These are phyloP conservation scores for Panzeria rudis DNA, from an alignment of 2,888 invertebrate genomes.

Conservation along the genomic window DNA sequence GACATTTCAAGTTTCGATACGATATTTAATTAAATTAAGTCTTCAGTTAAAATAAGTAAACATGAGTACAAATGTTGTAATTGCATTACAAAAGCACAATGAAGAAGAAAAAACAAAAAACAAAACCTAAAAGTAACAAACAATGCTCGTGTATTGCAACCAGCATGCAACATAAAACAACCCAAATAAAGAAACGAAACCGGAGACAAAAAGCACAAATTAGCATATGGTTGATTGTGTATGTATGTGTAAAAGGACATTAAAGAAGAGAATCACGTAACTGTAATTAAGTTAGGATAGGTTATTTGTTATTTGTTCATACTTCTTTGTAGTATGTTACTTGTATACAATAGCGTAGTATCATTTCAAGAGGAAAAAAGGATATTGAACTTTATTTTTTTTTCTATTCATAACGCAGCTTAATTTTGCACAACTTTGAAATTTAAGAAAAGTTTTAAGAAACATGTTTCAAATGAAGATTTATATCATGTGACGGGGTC, in stretches of 20 bases:
- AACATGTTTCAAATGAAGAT: conserved; percentile 45
- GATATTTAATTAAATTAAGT: conserved; percentile 64
- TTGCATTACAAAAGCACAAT: conserved; percentile 40
- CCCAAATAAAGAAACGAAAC: conserved; percentile 41
- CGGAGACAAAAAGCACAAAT: conserved; percentile 20
- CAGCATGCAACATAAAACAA: conserved; percentile 55
- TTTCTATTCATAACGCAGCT: conserved; percentile 37
- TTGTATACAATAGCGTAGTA: conserved; percentile 14
- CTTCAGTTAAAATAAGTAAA: conserved; percentile 30
- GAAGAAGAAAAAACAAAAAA: not conserved
- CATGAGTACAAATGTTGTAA: conserved; percentile 36
- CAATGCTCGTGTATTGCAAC: conserved; percentile 23
- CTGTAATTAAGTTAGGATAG: conserved; percentile 69
- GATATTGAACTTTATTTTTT: conserved; percentile 57
- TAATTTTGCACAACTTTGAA: conserved; percentile 23
- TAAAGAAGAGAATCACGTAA: conserved; percentile 66
- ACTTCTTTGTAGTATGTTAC: conserved; percentile 12
- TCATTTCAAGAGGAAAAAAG: conserved; percentile 38
- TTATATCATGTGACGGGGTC: conserved; percentile 2
- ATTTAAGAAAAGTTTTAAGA: conserved; percentile 28
- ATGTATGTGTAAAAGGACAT: conserved; percentile 36
- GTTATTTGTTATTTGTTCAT: conserved; percentile 68
- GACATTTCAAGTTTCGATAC: conserved; percentile 27
- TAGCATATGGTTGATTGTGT: conserved; percentile 4
- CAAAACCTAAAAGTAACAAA: conserved; percentile 12